Evolutionary conservation across 2,797 vertebrate species (phyloP).

Genomic region (Triplophysa bombifrons): DNA sequence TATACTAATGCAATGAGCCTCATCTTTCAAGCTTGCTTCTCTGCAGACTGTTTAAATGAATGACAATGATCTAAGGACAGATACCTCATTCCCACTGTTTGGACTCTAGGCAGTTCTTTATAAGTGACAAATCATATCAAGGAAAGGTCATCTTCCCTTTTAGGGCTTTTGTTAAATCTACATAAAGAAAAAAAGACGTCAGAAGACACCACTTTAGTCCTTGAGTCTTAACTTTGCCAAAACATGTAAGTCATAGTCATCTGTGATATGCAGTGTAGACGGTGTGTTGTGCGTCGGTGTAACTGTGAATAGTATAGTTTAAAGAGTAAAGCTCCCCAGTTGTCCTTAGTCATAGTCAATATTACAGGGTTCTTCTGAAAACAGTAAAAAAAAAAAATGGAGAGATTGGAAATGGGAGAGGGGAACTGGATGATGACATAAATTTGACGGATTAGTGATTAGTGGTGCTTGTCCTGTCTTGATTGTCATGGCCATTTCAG

Average conservation of each 20-base stretch:
- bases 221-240: constrained; percentile 18
- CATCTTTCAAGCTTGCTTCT: not conserved
- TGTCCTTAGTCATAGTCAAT: not conserved
- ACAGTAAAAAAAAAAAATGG: not conserved
- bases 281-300: not conserved
- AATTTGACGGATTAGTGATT: not conserved
- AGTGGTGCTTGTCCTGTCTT: not conserved
- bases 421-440: not conserved
- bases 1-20: not conserved
- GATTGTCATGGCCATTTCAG: not conserved
- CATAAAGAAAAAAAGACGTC: not conserved
- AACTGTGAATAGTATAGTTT: not conserved
- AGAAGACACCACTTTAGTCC: constrained; percentile 2
- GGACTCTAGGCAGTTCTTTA: constrained; percentile 3
- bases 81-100: not conserved
- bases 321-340: not conserved
- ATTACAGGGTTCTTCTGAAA: not conserved
- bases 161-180: constrained; percentile 10
- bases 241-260: not conserved
- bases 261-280: not conserved
- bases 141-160: constrained; percentile 10
- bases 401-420: not conserved
- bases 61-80: constrained; percentile 15
- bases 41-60: constrained; percentile 3
- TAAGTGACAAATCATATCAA: constrained; percentile 31